Percentiles rank a stretch among this genome's conserved stretches.
Conservation (phyloP, 2,113 vertebrate species). For the Gymnogyps californianus region DNA sequence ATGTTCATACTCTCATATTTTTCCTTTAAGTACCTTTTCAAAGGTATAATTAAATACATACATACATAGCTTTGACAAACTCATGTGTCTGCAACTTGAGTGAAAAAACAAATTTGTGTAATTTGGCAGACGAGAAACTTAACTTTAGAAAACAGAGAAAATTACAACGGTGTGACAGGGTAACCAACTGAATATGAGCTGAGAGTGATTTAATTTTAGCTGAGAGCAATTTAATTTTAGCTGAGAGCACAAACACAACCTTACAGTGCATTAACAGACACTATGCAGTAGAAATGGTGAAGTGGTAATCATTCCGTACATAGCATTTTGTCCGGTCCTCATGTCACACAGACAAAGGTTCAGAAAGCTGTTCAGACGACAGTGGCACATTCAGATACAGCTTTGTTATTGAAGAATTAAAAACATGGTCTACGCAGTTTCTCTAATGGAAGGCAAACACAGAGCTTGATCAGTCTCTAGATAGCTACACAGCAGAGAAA, state of each 20-base stretch:
- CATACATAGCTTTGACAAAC: background rate
- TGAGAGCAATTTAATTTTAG: background rate
- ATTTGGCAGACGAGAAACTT: background rate
- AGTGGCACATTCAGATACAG: background rate
- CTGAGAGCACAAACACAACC: background rate
- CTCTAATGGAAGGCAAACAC: background rate
- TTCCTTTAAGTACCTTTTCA: background rate
- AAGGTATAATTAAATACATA: background rate
- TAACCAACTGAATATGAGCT: background rate
- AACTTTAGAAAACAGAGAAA: background rate
- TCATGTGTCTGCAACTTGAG: background rate
- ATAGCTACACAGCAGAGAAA: background rate
- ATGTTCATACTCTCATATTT: background rate
- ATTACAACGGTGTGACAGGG: background rate
- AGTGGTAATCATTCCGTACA: background rate
- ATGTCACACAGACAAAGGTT: background rate
- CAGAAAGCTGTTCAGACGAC: background rate
- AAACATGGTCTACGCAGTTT: background rate
- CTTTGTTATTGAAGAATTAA: background rate
- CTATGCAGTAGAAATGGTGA: background rate
- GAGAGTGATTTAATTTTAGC: background rate
- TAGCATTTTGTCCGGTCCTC: background rate
- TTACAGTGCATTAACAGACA: background rate
- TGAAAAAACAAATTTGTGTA: background rate
- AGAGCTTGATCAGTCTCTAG: background rate